Evolutionary conservation across 2,797 vertebrate species (phyloP).

Genomic region (Sylvilagus floridanus): DNA sequence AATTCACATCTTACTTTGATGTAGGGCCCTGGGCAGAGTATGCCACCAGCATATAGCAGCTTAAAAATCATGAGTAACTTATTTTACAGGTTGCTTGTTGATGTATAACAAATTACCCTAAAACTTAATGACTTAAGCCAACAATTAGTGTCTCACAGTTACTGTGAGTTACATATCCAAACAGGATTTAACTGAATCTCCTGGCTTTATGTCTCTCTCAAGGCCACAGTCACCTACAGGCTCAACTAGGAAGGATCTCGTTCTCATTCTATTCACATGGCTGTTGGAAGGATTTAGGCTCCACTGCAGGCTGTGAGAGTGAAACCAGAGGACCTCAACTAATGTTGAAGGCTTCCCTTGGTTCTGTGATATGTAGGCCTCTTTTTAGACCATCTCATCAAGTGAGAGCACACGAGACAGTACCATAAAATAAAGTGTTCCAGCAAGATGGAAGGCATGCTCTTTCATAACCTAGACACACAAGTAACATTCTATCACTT

Average conservation of each 20-base stretch:
- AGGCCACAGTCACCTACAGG: not conserved
- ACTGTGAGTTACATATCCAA: conserved; percentile 38
- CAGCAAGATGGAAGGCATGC: not conserved
- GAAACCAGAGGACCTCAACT: not conserved
- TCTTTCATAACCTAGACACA: not conserved
- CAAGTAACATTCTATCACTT: not conserved
- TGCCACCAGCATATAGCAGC: not conserved
- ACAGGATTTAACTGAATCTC: not conserved
- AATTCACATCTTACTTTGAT: conserved; percentile 41
- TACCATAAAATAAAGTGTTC: not conserved
- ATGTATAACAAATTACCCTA: conserved; percentile 5
- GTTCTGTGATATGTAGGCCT: not conserved
- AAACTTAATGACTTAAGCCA: conserved; percentile 56
- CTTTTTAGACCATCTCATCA: conserved; percentile 34
- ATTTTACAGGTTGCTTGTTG: conserved; percentile 5
- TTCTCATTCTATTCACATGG: conserved; percentile 31
- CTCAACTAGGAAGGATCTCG: conserved; percentile 20
- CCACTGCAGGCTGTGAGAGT: not conserved
- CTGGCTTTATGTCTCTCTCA: not conserved
- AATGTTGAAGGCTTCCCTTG: not conserved
- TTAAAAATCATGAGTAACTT: conserved; percentile 34
- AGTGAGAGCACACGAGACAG: not conserved
- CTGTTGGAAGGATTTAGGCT: conserved; percentile 23
- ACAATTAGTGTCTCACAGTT: conserved; percentile 1
- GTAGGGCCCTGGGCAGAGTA: not conserved